Conservation (phyloP, 2,888 invertebrate species). For the Mycogona germanica region DNA sequence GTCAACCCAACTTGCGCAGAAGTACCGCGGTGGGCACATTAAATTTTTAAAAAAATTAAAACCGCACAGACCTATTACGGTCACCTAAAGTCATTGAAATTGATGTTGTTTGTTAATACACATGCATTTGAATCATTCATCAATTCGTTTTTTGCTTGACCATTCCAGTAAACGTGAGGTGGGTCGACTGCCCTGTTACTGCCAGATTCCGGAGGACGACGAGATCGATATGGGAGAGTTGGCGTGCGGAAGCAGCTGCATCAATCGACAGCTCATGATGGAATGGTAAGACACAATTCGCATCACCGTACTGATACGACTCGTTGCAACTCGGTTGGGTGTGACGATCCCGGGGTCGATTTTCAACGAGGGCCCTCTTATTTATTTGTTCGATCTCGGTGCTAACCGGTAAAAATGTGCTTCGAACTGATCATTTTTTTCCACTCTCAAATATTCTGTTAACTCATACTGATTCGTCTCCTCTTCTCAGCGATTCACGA, state of each 20-base stretch:
- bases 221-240: conserved; percentile 69
- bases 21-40: background rate
- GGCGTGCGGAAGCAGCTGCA: conserved; percentile 91
- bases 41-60: background rate
- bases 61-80: background rate
- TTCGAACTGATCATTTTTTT: conserved; percentile 3
- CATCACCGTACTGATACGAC: background rate
- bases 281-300: conserved; percentile 65
- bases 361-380: no score
- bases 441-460: background rate
- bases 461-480: conserved; percentile 19
- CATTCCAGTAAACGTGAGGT: conserved; percentile 81
- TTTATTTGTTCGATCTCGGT: no score
- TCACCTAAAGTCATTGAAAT: background rate
- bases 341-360: no score
- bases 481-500: conserved; percentile 60
- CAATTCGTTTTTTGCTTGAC: no score
- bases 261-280: conserved; percentile 94
- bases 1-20: no score
- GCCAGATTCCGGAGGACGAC: conserved; percentile 77
- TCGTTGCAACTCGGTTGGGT: background rate
- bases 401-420: no score
- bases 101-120: background rate
- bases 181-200: conserved; percentile 90
- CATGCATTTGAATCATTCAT: conserved; percentile 37